Conservation (phyloP, 2,113 vertebrate genomes). For the Strix uralensis region DNA sequence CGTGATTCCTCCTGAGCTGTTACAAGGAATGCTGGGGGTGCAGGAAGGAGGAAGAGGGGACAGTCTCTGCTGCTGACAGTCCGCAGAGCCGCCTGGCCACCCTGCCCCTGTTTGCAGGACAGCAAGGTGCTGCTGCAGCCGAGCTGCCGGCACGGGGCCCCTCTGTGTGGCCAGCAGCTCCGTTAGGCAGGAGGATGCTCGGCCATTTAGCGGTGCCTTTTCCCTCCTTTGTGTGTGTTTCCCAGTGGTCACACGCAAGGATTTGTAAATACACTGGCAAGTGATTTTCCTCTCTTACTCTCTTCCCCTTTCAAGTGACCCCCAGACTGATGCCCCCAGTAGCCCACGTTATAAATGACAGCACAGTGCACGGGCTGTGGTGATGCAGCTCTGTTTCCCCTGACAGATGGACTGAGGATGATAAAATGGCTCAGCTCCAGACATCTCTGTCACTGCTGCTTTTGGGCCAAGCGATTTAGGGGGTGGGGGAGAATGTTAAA, state of each 20-base stretch:
- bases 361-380: background rate
- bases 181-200: background rate
- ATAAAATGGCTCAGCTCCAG: conserved; percentile 40
- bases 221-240: background rate
- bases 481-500: conserved; percentile 29
- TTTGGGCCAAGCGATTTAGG: conserved; percentile 20
- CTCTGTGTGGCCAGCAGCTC: background rate
- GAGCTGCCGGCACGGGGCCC: accelerated
- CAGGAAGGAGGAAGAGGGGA: background rate
- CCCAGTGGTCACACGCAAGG: background rate
- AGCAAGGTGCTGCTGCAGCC: background rate
- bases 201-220: background rate
- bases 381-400: background rate
- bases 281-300: background rate
- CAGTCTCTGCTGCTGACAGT: background rate
- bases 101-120: background rate
- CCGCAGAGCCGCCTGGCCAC: background rate
- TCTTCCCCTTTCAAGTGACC: background rate
- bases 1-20: background rate
- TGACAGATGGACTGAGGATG: conserved; percentile 43
- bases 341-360: accelerated
- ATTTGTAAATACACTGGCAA: background rate
- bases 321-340: background rate
- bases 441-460: conserved; percentile 13
- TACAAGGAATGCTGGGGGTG: background rate